These are phyloP conservation scores for Varecia variegata DNA, from an alignment of 2,797 vertebrate species.

Conservation along the genomic window DNA sequence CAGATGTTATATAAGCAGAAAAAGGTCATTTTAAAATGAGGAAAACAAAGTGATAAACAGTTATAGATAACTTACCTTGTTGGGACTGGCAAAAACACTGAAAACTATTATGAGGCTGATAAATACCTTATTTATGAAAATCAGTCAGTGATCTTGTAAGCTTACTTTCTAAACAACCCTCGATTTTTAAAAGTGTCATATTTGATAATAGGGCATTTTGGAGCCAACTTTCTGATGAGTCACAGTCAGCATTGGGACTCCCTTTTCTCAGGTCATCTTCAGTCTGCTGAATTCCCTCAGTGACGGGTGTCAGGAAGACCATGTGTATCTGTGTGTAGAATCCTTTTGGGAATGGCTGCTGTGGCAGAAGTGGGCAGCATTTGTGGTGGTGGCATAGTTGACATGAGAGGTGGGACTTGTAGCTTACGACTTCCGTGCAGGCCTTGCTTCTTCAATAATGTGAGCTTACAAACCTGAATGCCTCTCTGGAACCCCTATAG, in stretches of 20 bases:
- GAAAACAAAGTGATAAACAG: not conserved
- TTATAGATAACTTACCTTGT: not conserved
- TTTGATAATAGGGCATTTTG: not conserved
- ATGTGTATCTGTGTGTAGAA: fast-evolving
- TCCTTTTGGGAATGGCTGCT: not conserved
- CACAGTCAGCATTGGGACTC: fast-evolving
- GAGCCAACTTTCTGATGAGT: not conserved
- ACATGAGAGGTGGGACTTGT: fast-evolving
- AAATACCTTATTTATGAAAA: not conserved
- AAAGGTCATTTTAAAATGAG: not conserved
- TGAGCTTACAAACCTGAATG: fast-evolving
- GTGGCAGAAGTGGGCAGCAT: fast-evolving
- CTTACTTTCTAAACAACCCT: not conserved
- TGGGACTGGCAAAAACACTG: not conserved
- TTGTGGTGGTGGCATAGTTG: fast-evolving
- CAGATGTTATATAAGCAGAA: not conserved
- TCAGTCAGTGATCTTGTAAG: not conserved
- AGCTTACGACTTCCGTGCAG: fast-evolving
- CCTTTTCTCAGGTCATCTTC: fast-evolving
- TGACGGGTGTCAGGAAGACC: fast-evolving
- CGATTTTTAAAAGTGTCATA: not conserved
- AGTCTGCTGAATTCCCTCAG: fast-evolving
- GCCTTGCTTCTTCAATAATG: not conserved
- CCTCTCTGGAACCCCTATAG: fast-evolving
- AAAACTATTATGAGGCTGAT: not conserved